Conservation (phyloP, 1,140 invertebrate genomes). For the Drosophila virilis region DNA sequence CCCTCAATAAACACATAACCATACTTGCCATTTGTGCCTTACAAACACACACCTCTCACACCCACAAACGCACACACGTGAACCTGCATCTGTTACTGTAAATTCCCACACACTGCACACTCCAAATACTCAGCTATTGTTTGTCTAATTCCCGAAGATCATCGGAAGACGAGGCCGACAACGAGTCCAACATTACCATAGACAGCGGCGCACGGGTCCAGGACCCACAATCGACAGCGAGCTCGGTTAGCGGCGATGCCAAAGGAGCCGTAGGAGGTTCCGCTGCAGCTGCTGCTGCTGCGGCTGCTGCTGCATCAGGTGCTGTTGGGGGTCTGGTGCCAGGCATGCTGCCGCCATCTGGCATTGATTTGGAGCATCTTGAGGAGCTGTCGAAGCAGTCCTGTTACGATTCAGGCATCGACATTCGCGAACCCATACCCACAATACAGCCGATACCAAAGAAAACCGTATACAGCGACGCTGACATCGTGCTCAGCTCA, state of each 20-base stretch:
- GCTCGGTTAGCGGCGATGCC: slow-evolving; percentile 57
- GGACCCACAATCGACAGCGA: slow-evolving; percentile 74
- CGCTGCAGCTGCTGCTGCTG: slow-evolving; percentile 12
- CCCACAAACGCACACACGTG: background rate
- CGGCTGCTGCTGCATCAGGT: slow-evolving; percentile 3
- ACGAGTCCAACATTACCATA: slow-evolving; percentile 79
- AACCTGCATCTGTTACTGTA: slow-evolving; percentile 30
- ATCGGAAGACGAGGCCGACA: slow-evolving; percentile 83
- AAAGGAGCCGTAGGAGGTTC: slow-evolving; percentile 3
- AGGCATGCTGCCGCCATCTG: slow-evolving; percentile 52
- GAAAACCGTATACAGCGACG: slow-evolving; percentile 90
- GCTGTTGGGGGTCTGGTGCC: slow-evolving; percentile 3
- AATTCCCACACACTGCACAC: slow-evolving; percentile 17
- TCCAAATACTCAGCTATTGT: slow-evolving; percentile 74
- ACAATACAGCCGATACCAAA: slow-evolving; percentile 85
- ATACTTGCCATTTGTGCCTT: slow-evolving; percentile 42
- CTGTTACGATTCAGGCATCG: slow-evolving; percentile 95
- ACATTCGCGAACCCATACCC: slow-evolving; percentile 90
- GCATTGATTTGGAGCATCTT: slow-evolving; percentile 76
- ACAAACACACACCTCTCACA: slow-evolving; percentile 13
- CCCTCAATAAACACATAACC: slow-evolving; percentile 26
- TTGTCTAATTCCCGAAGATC: slow-evolving; percentile 84
- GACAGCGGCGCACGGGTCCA: slow-evolving; percentile 77
- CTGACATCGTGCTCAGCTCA: slow-evolving; percentile 92
- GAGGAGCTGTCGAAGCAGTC: slow-evolving; percentile 87